Conservation (phyloP, 2,797 vertebrate genomes). For the Somateria mollissima region DNA sequence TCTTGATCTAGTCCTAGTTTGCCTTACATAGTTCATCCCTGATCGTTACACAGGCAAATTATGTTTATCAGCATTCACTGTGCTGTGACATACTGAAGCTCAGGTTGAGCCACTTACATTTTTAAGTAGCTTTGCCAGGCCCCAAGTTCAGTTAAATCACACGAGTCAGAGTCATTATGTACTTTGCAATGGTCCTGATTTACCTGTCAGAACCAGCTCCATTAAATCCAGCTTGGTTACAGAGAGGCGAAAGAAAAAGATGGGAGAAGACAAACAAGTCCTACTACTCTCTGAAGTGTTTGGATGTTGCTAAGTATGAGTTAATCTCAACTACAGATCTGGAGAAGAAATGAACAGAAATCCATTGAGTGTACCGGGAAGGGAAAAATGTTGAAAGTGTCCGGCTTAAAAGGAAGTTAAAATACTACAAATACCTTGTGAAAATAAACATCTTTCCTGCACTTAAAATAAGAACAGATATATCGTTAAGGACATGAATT, state of each 20-base stretch:
- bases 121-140: slow-evolving; percentile 21
- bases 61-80: neutral
- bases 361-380: neutral
- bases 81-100: neutral
- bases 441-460: neutral
- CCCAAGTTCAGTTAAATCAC: slow-evolving; percentile 7
- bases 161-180: neutral
- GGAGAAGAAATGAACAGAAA: neutral
- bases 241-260: neutral
- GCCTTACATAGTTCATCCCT: neutral
- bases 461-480: neutral
- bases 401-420: slow-evolving; percentile 5
- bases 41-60: slow-evolving; percentile 41
- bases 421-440: neutral
- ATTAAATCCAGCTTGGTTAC: neutral
- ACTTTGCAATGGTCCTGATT: slow-evolving; percentile 13
- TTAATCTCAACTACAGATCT: slow-evolving; percentile 19
- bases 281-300: neutral
- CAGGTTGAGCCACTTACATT: slow-evolving; percentile 22
- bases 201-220: slow-evolving; percentile 36
- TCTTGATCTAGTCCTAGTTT: neutral
- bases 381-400: neutral
- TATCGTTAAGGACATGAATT: neutral
- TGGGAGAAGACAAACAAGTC: slow-evolving; percentile 21
- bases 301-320: neutral